Base-by-base conservation (phyloP, 2,113 vertebrate genomes). In the Salvelinus namaycush region DNA sequence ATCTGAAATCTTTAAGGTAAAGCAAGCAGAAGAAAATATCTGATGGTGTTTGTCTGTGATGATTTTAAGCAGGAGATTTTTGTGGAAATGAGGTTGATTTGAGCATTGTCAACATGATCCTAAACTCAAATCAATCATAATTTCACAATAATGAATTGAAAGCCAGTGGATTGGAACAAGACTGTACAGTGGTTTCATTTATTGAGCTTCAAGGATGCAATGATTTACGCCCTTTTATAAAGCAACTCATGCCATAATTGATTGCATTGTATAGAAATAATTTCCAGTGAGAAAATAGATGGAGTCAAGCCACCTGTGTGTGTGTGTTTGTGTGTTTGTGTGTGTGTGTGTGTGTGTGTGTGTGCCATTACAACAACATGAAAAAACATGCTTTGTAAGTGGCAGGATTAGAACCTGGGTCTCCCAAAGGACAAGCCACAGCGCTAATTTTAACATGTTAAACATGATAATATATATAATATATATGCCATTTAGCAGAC, bases 61-160 rank as follows among this genome's bases (percentile, higher is more conserved):
- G 51, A 54, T 54, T 54, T 54, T 1, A 54, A 18, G 51, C 51
- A 54, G 51, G 51, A 18, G 51, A 54, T 18, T 54, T 54, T 5
- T 54, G 14, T 54, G 5, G 51, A 54, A 54, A 18, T 5, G 1
- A 54, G 51, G 68, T 31, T 7, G 31, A 44, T 68, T 20, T 27
- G 27, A 14, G 66, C 12, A 5, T 27, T 44, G 67, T 54, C 13
- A 54, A 16, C 51, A 18, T 49, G 72, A 34, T 54, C 49, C 72
- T 29, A 26, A 48, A 60, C 18, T 59, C 34, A 34, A n/a, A 66
- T 75, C 73, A 64, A 74, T 74, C 66, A 65, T 57, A 26, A 70
- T 75, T 75, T 70, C 68, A 34, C 60, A 49, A 66, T 2, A 64
- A 9, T 39, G 9, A 75, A 79, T 34, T 70, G 78, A 54, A 75